Evolutionary conservation across 2,888 invertebrate species (phyloP).

Genomic region (Geotrupes spiniger): DNA sequence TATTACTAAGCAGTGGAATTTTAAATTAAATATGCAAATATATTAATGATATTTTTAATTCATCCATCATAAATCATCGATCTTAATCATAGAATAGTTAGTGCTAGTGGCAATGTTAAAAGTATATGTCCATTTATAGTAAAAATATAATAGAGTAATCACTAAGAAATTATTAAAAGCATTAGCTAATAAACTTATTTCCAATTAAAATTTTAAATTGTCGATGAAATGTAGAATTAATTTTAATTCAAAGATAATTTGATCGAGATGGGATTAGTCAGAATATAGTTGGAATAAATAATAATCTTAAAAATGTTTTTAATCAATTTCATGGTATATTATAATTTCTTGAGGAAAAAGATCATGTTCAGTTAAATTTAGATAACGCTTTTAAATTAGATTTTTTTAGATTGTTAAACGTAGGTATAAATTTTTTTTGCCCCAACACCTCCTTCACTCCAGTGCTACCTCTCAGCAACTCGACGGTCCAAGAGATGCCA

Average conservation of each 20-base stretch:
- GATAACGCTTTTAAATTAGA: conserved; percentile 69
- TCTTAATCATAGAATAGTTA: too few relatives aligned
- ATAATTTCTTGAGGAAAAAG: conserved; percentile 68
- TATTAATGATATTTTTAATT: too few relatives aligned
- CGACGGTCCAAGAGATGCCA: too few relatives aligned
- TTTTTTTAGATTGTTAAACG: too few relatives aligned
- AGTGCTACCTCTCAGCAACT: too few relatives aligned
- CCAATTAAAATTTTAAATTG: background rate
- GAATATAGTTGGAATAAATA: conserved; percentile 51
- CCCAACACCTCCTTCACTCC: too few relatives aligned
- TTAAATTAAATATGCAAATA: conserved; percentile 67
- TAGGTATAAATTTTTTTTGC: too few relatives aligned
- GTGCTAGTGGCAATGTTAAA: too few relatives aligned
- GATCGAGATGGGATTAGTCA: conserved; percentile 51
- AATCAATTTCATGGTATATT: conserved; percentile 60
- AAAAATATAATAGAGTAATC: conserved; percentile 7
- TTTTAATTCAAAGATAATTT: conserved; percentile 42
- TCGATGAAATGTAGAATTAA: conserved; percentile 49
- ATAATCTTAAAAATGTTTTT: conserved; percentile 47
- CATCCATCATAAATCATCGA: too few relatives aligned
- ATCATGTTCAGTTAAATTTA: conserved; percentile 58
- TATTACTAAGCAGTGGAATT: conserved; percentile 66
- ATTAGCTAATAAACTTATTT: conserved; percentile 42
- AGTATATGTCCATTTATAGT: conserved; percentile 49
- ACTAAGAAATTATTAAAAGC: conserved; percentile 2